Percentiles rank a stretch among this genome's conserved stretches.
Evolutionary conservation across 2,797 vertebrate species (phyloP).

Genomic region (Discoglossus pictus): DNA sequence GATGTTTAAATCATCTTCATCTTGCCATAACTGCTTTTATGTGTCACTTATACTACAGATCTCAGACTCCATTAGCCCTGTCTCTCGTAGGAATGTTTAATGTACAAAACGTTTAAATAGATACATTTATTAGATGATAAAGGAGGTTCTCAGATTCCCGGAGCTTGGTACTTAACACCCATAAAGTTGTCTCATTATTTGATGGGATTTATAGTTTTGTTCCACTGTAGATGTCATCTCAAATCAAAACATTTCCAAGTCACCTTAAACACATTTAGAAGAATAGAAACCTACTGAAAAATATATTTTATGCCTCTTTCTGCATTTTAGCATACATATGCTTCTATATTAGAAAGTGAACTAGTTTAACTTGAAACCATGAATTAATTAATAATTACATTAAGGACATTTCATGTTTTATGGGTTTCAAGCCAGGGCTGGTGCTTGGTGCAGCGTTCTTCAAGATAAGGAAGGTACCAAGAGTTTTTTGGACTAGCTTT

Average conservation of each 20-base stretch:
- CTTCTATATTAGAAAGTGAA: too few species aligned
- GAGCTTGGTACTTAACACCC: background rate
- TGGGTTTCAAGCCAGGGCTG: too few species aligned
- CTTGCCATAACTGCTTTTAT: background rate
- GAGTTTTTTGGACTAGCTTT: too few species aligned
- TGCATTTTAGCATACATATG: too few species aligned
- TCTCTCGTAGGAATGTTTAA: background rate
- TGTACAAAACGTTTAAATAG: background rate
- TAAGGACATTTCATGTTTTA: too few species aligned
- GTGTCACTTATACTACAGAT: background rate
- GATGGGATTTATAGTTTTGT: constrained; percentile 5
- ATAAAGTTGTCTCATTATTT: constrained; percentile 15
- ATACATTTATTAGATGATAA: background rate
- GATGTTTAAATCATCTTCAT: background rate
- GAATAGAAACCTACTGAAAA: too few species aligned
- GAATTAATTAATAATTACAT: too few species aligned
- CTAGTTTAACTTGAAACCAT: too few species aligned
- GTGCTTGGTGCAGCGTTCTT: too few species aligned
- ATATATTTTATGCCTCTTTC: too few species aligned
- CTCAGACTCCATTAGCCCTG: background rate
- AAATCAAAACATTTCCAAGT: background rate
- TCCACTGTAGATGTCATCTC: background rate
- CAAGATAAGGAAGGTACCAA: too few species aligned
- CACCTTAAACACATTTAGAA: too few species aligned
- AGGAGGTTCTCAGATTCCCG: background rate